Evolutionary conservation across 2,888 invertebrate genomes (phyloP).

Genomic region (Digitonthophagus gazella): DNA sequence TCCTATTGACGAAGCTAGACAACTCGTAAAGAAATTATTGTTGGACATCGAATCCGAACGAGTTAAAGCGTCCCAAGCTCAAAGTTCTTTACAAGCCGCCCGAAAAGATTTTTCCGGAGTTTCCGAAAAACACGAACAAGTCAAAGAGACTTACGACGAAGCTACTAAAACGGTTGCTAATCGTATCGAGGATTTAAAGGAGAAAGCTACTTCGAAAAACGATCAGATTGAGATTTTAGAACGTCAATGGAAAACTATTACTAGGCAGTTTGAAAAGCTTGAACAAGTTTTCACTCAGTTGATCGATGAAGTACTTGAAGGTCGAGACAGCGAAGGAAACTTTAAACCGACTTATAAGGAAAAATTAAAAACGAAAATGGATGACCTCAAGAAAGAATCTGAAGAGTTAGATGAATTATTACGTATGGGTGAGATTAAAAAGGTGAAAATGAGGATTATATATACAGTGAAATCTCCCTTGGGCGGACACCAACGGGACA

Average conservation of each 20-base stretch:
- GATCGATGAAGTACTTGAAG: conserved; percentile 6
- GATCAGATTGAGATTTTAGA: conserved; percentile 8
- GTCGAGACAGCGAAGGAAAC: neutral
- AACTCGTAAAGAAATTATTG: conserved; percentile 26
- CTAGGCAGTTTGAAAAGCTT: conserved; percentile 1
- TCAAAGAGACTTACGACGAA: neutral
- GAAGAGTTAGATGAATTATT: too few species aligned
- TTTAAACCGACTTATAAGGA: neutral
- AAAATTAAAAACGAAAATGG: too few species aligned
- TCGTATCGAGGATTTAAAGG: neutral
- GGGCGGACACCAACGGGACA: too few species aligned
- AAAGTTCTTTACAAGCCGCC: neutral
- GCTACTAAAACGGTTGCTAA: neutral
- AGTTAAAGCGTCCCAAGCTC: neutral
- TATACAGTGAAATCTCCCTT: too few species aligned
- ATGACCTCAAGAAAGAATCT: too few species aligned
- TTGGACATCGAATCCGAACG: too few species aligned
- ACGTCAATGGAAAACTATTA: conserved; percentile 4
- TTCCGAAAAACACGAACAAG: neutral
- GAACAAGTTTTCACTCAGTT: conserved; percentile 1
- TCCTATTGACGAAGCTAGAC: conserved; percentile 32
- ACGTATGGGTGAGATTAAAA: too few species aligned
- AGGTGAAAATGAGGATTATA: too few species aligned
- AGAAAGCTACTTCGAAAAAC: neutral
- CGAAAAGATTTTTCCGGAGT: neutral